Base-by-base conservation (phyloP, 2,888 invertebrate species). In the Apodemia zela region DNA sequence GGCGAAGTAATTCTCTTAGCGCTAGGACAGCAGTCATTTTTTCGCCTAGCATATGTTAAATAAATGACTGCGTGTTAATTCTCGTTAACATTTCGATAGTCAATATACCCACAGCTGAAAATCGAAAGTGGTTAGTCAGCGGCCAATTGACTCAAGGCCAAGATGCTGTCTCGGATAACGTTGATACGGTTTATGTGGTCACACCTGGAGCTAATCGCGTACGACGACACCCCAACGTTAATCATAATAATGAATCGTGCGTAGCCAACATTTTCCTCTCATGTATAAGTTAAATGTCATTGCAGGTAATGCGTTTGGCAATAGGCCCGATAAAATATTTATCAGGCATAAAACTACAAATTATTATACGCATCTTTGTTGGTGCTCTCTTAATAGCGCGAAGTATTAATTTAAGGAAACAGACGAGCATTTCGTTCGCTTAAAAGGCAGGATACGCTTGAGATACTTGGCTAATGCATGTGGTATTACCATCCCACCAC, bases 161-260 rank as follows among this genome's bases (percentile, higher is more conserved):
- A 90, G 89, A 89, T 85, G 78, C 87, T 87, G 90, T 89, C 88
- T 77, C 71, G 72, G 89, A 90, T 89, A 88, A 84, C 82, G 82
- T 79, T 87, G 89, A 89, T 77, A 76, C 72, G 81, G 83, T 80
- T 75, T 79, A 81, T 78, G 77, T 80, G 78, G 76, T 75, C 72
- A 73, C 75, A 75, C 72, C 77, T 76, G 70, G 72, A 73, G 69
- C 71, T 75, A 79, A 79, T 80, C 77, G 77, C 77, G 72, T 72
- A 73, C 76, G 79, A 79, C 76, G 83, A 83, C 83, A 82, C 75
- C 76, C 73, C 71, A 66, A 65, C 77, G 81, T 80, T 82, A 78
- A 83, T 84, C 82, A 81, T 77, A 78, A 76, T 67, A 69, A 64
- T 42, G 60, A 54, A 54, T 54, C 21, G 54, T 25, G 54, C 54